These are phyloP conservation scores for Rhyacophila brunnea DNA, from an alignment of 1,140 invertebrate genomes.

Conservation along the genomic window DNA sequence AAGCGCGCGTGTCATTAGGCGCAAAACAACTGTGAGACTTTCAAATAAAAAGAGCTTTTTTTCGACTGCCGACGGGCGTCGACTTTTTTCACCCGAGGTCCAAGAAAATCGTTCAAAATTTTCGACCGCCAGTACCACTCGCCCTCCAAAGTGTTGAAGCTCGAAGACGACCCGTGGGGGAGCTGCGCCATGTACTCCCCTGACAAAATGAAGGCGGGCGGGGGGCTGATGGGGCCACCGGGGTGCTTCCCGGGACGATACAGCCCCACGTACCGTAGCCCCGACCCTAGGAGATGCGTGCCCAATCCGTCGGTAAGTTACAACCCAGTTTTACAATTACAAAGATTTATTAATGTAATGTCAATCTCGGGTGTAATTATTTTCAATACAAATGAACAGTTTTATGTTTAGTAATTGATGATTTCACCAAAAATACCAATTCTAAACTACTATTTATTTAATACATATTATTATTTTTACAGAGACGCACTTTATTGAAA, in stretches of 20 bases:
- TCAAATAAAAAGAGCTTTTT: too few species aligned
- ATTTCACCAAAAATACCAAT: too few species aligned
- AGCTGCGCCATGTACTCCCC: constrained; percentile 56
- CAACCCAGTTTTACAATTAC: too few species aligned
- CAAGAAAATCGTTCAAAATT: constrained; percentile 50
- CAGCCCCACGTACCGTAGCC: constrained; percentile 52
- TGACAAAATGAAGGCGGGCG: constrained; percentile 55
- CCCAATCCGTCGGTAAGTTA: constrained; percentile 53
- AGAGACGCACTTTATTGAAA: too few species aligned
- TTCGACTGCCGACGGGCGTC: constrained; percentile 4
- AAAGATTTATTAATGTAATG: too few species aligned
- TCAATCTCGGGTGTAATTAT: too few species aligned
- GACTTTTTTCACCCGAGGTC: constrained; percentile 18
- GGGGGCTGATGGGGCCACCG: constrained; percentile 51
- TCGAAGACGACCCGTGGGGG: constrained; percentile 56
- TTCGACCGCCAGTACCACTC: constrained; percentile 57
- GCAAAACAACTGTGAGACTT: neutral
- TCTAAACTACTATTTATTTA: too few species aligned
- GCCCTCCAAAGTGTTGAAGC: constrained; percentile 56
- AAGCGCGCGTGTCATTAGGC: too few species aligned
- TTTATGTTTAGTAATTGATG: too few species aligned
- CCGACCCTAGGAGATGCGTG: constrained; percentile 50
- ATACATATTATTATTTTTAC: too few species aligned
- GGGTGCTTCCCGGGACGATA: constrained; percentile 53
- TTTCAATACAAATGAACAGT: too few species aligned